Conservation (phyloP, 2,797 vertebrate species). For the Pangasius mekongensis region DNA sequence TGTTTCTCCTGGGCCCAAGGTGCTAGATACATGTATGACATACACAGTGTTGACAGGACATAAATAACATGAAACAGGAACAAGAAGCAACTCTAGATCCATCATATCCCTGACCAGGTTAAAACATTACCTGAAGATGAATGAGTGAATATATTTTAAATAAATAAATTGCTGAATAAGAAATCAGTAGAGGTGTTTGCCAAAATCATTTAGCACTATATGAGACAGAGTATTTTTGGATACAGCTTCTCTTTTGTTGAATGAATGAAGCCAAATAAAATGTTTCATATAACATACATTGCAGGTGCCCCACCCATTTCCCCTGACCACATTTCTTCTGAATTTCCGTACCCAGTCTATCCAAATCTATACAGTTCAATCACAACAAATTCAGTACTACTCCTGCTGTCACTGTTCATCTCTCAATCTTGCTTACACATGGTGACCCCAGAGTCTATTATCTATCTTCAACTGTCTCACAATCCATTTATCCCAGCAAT, state of each 20-base stretch:
- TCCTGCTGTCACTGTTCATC: conserved; percentile 58
- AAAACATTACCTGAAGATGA: not conserved
- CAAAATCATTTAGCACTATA: not conserved
- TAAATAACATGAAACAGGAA: not conserved
- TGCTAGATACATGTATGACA: not conserved
- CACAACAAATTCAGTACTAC: conserved; percentile 33
- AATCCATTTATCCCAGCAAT: conserved; percentile 49
- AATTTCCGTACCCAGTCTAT: not conserved
- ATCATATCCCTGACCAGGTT: not conserved
- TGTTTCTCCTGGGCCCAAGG: not conserved
- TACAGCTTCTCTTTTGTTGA: not conserved
- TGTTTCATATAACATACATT: not conserved
- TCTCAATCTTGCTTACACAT: conserved; percentile 51
- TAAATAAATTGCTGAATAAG: not conserved
- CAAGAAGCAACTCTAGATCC: not conserved
- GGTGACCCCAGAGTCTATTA: conserved; percentile 53
- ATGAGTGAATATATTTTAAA: not conserved
- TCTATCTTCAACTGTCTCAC: conserved; percentile 43
- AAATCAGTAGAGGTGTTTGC: not conserved
- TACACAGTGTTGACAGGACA: not conserved
- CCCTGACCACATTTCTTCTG: not conserved
- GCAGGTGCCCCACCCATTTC: not conserved
- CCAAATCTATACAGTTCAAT: conserved; percentile 39
- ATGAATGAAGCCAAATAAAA: not conserved
- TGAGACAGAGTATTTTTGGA: not conserved